Percentiles rank a stretch among this genome's conserved stretches.
Evolutionary conservation across 2,113 vertebrate species (phyloP).

Genomic region (Polyodon spathula): DNA sequence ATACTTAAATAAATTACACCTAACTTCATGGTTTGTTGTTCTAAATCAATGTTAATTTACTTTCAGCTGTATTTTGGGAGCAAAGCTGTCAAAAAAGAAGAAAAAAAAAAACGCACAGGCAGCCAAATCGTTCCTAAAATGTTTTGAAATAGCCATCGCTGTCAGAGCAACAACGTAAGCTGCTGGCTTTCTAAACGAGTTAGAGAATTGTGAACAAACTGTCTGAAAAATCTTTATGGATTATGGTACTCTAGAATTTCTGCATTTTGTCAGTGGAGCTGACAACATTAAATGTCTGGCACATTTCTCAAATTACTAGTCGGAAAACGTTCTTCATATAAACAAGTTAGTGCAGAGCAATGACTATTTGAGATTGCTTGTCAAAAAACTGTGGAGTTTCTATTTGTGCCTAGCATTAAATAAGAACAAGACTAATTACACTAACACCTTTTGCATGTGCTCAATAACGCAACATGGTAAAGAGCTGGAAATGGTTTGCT

Average conservation of each 20-base stretch:
- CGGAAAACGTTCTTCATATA: not conserved
- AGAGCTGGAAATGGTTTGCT: too few species aligned
- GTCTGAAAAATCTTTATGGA: slow-evolving; percentile 45
- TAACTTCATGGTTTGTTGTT: not conserved
- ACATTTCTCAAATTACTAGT: not conserved
- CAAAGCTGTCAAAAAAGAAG: slow-evolving; percentile 6
- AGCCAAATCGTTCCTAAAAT: slow-evolving; percentile 35
- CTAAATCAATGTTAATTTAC: not conserved
- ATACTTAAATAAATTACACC: too few species aligned
- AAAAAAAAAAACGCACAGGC: slow-evolving; percentile 29
- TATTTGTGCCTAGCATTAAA: not conserved
- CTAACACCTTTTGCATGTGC: too few species aligned
- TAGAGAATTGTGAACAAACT: slow-evolving; percentile 41
- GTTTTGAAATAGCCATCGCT: slow-evolving; percentile 52
- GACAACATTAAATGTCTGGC: not conserved
- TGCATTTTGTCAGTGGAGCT: slow-evolving; percentile 39
- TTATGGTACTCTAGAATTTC: slow-evolving; percentile 51
- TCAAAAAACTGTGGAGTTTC: not conserved
- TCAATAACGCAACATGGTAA: too few species aligned
- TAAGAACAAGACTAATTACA: too few species aligned
- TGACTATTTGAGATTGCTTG: too few species aligned
- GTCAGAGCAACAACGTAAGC: slow-evolving; percentile 38
- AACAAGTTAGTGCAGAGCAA: not conserved
- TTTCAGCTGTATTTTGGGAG: not conserved
- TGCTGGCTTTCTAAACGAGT: slow-evolving; percentile 53